Base-by-base conservation (phyloP, 2,888 invertebrate genomes). In the Nematopogon swammerdamellus region DNA sequence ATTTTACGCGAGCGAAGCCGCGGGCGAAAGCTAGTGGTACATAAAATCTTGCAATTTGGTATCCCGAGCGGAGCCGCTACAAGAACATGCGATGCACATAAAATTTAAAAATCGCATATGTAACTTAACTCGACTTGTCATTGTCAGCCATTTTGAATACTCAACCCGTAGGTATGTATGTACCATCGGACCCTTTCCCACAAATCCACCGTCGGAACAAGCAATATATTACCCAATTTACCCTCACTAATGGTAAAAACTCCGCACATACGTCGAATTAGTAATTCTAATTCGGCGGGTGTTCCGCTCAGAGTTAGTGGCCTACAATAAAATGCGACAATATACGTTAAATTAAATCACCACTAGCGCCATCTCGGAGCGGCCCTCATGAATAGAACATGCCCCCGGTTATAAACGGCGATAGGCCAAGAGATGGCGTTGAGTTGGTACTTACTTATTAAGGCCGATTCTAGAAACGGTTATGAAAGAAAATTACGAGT, bases 341-440 rank as follows among this genome's bases (percentile, higher is more conserved):
- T 36, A 36, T 36, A 36, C 36, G 36, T 6, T 14, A 36, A 57
- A 72, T 72, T 69, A 72, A 71, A 70, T 69, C 68, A 66, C 68
- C 55, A 66, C 70, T 71, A 72, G 60, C 70, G 75, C 72, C 74
- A 73, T 70, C 74, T 75, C 67, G 63, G 58, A 61, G 57, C 60
- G 57, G 53, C 57, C 50, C 60, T 66, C 67, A 73, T 76, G 73
- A 68, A 74, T 73, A 68, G 55, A 63, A 69, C 72, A 74, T 72
- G 68, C 64, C 56, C 52, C 54, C 49, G 50, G 36, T 36, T 14
- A 36, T 36, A 36, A 14, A 36, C 36, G 36, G 36, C 11, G 36
- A 10, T 36, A 36, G 36, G 36, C 8, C 60, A 58, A 60, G 60
- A 72, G 73, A 72, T 72, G 72, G 71, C 72, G 65, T 58, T 68